A percentile compares a stretch with the other conserved stretches of the same genome.
Evolutionary conservation across 2,797 vertebrate genomes (phyloP).

Genomic region (Acanthurus leucopareius): DNA sequence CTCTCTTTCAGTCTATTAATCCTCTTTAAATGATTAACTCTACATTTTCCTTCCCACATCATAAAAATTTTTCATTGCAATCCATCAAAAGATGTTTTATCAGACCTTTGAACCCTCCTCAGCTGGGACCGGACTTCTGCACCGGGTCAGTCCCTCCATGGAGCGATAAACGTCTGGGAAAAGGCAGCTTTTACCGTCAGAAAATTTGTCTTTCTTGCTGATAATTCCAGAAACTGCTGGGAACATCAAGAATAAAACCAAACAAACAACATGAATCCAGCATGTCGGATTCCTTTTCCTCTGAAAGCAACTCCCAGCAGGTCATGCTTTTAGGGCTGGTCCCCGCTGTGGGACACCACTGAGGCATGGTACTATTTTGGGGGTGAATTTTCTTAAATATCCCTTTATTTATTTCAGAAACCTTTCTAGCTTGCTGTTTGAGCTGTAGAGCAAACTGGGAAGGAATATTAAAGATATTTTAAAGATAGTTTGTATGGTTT

Average conservation of each 20-base stretch:
- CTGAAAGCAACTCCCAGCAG: conserved; percentile 19
- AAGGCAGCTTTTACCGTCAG: neutral
- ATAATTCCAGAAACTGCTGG: neutral
- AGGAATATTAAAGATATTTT: neutral
- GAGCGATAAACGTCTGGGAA: neutral
- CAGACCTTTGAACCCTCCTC: neutral
- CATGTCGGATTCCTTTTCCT: neutral
- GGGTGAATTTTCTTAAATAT: neutral
- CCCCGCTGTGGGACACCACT: neutral
- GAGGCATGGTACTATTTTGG: neutral
- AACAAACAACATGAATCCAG: neutral
- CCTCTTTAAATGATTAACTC: conserved; percentile 13
- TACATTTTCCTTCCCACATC: conserved; percentile 47
- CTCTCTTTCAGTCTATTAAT: neutral
- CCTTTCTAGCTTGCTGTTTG: neutral
- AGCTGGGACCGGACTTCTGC: neutral
- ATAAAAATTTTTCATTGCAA: neutral
- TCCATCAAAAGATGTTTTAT: neutral
- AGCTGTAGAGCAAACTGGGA: neutral
- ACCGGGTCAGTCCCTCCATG: neutral
- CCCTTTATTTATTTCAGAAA: neutral
- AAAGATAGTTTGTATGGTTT: neutral
- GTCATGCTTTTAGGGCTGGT: conserved; percentile 4
- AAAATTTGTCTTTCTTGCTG: neutral
- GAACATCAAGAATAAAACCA: neutral